Percentiles rank a stretch among this genome's conserved stretches.
Conservation (phyloP, 2,113 vertebrate species). For the Scolopax mira region DNA sequence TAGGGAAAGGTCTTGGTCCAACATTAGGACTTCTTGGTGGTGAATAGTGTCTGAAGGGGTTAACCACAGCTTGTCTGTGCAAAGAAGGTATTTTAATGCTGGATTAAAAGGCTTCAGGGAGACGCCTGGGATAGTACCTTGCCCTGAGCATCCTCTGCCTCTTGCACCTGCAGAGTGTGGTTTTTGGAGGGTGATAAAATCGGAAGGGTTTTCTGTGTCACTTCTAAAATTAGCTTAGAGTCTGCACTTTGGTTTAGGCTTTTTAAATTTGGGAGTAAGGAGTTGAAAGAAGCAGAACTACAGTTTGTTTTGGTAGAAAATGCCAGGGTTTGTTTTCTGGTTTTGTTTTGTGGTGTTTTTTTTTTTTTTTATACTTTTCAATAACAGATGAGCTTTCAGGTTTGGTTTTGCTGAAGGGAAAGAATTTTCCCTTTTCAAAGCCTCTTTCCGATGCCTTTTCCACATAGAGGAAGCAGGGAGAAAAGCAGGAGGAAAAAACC, state of each 20-base stretch:
- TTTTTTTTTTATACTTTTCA: background rate
- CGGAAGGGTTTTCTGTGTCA: background rate
- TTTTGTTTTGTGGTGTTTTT: background rate
- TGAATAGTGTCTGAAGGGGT: background rate
- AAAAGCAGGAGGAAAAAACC: background rate
- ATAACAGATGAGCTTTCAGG: background rate
- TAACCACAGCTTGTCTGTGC: background rate
- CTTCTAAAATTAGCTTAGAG: background rate
- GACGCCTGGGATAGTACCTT: background rate
- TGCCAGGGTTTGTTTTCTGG: no score
- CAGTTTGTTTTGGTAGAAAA: no score
- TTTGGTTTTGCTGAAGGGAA: background rate
- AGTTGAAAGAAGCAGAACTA: background rate
- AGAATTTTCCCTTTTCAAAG: background rate
- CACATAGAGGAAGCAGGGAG: background rate
- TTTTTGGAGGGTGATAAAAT: background rate
- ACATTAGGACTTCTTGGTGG: fast-evolving
- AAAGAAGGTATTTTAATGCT: background rate
- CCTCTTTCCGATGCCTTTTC: background rate
- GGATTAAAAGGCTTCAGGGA: background rate
- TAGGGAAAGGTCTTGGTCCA: background rate
- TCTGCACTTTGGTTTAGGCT: background rate
- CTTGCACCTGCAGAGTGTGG: background rate
- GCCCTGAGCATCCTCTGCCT: background rate
- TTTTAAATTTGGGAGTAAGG: background rate